Conservation (phyloP, 2,113 vertebrate species). For the Takifugu flavidus region DNA sequence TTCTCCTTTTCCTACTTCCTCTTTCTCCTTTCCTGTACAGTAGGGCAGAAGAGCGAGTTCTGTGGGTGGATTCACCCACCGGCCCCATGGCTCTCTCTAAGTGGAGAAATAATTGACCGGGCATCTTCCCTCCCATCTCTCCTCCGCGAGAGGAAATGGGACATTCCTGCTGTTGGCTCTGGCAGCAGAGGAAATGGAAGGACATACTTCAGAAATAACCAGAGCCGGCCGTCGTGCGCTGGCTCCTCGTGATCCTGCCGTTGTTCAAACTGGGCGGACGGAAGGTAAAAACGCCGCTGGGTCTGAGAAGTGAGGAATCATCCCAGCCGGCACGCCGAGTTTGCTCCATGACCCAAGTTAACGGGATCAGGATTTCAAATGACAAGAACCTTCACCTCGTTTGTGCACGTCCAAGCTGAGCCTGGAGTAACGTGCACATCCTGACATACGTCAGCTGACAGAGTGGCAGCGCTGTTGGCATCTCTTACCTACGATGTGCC, state of each 20-base stretch:
- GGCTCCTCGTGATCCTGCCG: slow-evolving; percentile 23
- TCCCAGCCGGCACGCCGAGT: neutral
- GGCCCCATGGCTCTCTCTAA: neutral
- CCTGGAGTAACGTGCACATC: too few relatives aligned
- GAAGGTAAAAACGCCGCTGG: slow-evolving; percentile 5
- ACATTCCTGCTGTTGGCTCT: slow-evolving; percentile 42
- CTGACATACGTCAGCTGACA: too few relatives aligned
- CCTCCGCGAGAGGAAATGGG: slow-evolving; percentile 35
- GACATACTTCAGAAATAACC: slow-evolving; percentile 45
- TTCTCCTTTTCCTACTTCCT: neutral
- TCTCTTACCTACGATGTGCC: too few relatives aligned
- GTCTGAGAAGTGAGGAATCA: neutral
- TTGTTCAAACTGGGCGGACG: slow-evolving; percentile 3
- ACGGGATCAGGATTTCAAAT: too few relatives aligned
- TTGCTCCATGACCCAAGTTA: too few relatives aligned
- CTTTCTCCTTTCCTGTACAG: too few relatives aligned
- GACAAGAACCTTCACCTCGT: too few relatives aligned
- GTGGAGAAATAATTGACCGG: slow-evolving; percentile 1
- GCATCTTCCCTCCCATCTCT: neutral
- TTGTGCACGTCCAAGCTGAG: too few relatives aligned
- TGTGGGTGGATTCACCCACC: neutral
- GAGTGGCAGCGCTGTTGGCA: too few relatives aligned
- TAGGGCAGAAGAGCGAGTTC: neutral
- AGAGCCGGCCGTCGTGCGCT: slow-evolving; percentile 25
- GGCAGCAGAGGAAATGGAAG: slow-evolving; percentile 52